These are phyloP conservation scores for Centropyge bicolor DNA, from an alignment of 2,797 vertebrate genomes.

Conservation along the genomic window DNA sequence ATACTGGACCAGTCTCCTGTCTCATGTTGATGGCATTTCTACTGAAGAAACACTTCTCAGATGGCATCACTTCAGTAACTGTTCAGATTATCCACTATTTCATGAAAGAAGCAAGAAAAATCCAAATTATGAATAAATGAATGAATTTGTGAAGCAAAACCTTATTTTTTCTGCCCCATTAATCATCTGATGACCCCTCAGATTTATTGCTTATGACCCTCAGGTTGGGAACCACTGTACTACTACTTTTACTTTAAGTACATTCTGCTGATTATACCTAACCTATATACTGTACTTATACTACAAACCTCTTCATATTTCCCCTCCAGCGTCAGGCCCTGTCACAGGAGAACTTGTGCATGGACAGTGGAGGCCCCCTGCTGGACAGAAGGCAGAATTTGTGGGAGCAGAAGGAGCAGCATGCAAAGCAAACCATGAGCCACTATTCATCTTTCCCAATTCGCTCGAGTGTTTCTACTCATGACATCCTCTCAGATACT, in stretches of 20 bases:
- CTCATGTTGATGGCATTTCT: background rate
- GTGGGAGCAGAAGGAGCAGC: slow-evolving; percentile 78
- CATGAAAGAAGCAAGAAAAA: too few relatives aligned
- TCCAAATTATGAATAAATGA: background rate
- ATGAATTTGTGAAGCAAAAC: too few relatives aligned
- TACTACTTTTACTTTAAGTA: too few relatives aligned
- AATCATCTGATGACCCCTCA: background rate
- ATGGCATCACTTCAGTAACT: background rate
- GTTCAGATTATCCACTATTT: background rate
- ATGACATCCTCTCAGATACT: slow-evolving; percentile 86
- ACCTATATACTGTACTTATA: too few relatives aligned
- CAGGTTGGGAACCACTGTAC: too few relatives aligned
- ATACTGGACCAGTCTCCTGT: background rate
- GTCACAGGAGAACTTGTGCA: slow-evolving; percentile 90
- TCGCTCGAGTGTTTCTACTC: slow-evolving; percentile 87
- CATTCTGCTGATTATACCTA: too few relatives aligned
- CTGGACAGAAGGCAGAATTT: slow-evolving; percentile 66
- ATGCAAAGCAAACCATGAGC: slow-evolving; percentile 70
- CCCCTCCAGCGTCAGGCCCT: slow-evolving; percentile 85
- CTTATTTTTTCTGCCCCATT: too few relatives aligned
- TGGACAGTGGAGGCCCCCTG: slow-evolving; percentile 82
- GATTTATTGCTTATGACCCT: background rate
- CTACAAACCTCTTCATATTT: background rate
- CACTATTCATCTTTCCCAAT: slow-evolving; percentile 82
- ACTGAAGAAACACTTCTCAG: background rate